Conservation (phyloP, 2,113 vertebrate species). For the Brachyhypopomus gauderio region DNA sequence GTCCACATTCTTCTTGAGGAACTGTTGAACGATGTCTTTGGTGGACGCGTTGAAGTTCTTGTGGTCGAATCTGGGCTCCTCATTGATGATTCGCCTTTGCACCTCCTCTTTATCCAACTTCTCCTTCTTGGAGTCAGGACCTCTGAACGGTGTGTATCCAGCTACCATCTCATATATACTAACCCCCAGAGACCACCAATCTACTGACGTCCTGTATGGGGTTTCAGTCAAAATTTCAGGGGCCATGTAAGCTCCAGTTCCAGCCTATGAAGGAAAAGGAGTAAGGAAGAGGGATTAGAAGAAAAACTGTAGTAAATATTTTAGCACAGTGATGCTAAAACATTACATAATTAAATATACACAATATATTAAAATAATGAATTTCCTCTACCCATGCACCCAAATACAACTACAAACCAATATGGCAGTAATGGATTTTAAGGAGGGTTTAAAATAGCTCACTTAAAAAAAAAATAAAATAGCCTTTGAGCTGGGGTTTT, state of each 20-base stretch:
- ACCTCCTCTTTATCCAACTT: conserved; percentile 90
- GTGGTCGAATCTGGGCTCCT: conserved; percentile 85
- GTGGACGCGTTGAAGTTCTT: conserved; percentile 80
- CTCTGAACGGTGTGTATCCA: conserved; percentile 89
- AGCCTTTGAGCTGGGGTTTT: conserved; percentile 29
- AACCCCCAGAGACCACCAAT: conserved; percentile 95
- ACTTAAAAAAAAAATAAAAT: neutral
- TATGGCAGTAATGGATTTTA: too few relatives aligned
- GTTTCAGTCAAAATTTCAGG: conserved; percentile 88
- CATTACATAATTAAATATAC: too few relatives aligned
- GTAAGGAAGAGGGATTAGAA: neutral
- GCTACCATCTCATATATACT: conserved; percentile 95
- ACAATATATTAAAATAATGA: too few relatives aligned
- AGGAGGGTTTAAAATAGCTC: neutral
- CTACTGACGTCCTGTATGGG: conserved; percentile 87
- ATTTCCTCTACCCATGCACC: neutral
- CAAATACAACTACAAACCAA: neutral
- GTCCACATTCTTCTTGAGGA: conserved; percentile 87
- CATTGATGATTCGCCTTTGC: conserved; percentile 84
- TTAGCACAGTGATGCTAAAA: too few relatives aligned
- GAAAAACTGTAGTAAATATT: too few relatives aligned
- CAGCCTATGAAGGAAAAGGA: conserved; percentile 75
- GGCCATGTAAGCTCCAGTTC: conserved; percentile 93
- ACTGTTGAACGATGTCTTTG: conserved; percentile 84
- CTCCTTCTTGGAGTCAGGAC: conserved; percentile 81